Evolutionary conservation across 2,113 vertebrate species (phyloP).

Genomic region (Oenanthe oenanthe): DNA sequence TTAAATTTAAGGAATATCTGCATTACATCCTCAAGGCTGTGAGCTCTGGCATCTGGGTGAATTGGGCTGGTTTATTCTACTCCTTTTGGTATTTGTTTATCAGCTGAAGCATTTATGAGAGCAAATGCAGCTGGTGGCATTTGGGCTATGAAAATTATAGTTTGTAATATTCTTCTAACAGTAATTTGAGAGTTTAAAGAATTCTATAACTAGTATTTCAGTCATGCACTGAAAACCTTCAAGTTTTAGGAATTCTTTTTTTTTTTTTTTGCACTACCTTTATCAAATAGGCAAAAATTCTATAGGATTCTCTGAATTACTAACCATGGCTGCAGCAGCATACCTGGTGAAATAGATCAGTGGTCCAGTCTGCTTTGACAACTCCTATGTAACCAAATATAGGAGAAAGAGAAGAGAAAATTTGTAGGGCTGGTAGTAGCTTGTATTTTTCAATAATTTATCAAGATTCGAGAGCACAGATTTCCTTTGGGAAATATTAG

Average conservation of each 20-base stretch:
- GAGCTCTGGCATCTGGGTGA: neutral
- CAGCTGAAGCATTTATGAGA: neutral
- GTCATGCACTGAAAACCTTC: neutral
- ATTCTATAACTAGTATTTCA: neutral
- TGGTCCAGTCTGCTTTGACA: neutral
- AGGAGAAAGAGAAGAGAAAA: slow-evolving; percentile 42
- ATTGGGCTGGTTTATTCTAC: neutral
- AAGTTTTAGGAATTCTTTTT: neutral
- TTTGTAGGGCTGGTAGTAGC: slow-evolving; percentile 26
- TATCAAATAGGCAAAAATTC: neutral
- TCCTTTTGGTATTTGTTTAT: neutral
- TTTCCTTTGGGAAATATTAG: slow-evolving; percentile 80
- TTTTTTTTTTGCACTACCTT: neutral
- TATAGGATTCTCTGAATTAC: neutral
- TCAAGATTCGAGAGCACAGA: slow-evolving; percentile 70
- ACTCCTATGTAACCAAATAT: slow-evolving; percentile 15
- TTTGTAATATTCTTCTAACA: neutral
- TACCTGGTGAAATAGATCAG: neutral
- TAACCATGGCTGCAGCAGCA: neutral
- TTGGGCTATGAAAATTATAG: neutral
- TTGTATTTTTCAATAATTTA: slow-evolving; percentile 73
- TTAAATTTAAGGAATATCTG: neutral
- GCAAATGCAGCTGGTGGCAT: slow-evolving; percentile 12
- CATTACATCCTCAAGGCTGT: neutral
- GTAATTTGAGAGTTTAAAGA: neutral